Percentiles rank a stretch among this genome's conserved stretches.
Conservation (phyloP, 2,888 invertebrate species). For the Aleiodes leptofemur region DNA sequence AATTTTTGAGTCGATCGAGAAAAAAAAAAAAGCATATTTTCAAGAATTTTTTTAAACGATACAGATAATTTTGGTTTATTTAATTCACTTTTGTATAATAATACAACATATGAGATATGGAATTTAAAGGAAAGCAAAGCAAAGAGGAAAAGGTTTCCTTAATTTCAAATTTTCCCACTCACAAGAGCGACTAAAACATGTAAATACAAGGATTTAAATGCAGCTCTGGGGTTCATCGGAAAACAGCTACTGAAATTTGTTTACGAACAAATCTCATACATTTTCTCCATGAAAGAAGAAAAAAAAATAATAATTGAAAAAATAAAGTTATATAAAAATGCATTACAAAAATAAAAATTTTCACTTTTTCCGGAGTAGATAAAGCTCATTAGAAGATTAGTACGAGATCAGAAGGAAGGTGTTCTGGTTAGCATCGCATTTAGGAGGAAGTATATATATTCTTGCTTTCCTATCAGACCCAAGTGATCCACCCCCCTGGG, state of each 20-base stretch:
- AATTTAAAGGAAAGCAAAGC: no score
- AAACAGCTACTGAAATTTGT: slow-evolving; percentile 66
- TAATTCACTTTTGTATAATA: no score
- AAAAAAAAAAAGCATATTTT: no score
- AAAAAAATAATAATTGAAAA: no score
- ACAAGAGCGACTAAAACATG: slow-evolving; percentile 44
- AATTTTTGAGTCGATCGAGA: slow-evolving; percentile 8
- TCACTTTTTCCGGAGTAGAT: slow-evolving; percentile 41
- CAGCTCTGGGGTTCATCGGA: slow-evolving; percentile 65
- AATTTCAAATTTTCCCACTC: slow-evolving; percentile 16
- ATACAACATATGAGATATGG: no score
- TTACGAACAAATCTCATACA: slow-evolving; percentile 34
- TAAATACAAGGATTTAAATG: slow-evolving; percentile 52
- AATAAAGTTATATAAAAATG: no score
- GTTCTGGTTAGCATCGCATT: slow-evolving; percentile 51
- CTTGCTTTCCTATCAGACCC: slow-evolving; percentile 4
- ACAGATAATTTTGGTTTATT: no score
- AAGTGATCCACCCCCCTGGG: slow-evolving; percentile 26
- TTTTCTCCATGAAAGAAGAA: no score
- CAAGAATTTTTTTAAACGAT: no score
- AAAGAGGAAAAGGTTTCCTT: slow-evolving; percentile 52
- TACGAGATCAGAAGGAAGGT: slow-evolving; percentile 45
- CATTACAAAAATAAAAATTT: not conserved
- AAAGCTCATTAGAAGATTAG: slow-evolving; percentile 45
- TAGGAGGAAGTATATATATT: slow-evolving; percentile 1